Evolutionary conservation across 1,140 invertebrate genomes (phyloP).

Genomic region (Bombus difficillimus): DNA sequence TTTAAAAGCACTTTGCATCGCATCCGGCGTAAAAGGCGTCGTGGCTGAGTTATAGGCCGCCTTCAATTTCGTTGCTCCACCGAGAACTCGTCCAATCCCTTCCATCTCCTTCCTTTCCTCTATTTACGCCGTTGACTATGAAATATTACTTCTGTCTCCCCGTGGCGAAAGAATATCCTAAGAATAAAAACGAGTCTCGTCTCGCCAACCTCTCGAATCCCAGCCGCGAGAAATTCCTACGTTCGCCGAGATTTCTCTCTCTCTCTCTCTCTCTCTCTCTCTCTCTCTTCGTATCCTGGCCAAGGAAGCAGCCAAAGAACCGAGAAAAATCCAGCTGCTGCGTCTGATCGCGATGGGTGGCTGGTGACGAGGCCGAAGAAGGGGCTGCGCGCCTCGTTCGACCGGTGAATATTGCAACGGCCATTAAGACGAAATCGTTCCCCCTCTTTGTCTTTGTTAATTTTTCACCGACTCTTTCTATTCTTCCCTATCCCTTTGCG

Average conservation of each 20-base stretch:
- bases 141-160: slow-evolving; percentile 44
- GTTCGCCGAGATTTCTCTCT: too few relatives aligned
- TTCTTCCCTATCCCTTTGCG: neutral
- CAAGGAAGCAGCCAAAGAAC: too few relatives aligned
- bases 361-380: slow-evolving; percentile 25
- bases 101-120: neutral
- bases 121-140: slow-evolving; percentile 37
- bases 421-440: slow-evolving; percentile 50
- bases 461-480: slow-evolving; percentile 46
- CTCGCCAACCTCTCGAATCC: neutral
- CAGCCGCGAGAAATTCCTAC: neutral
- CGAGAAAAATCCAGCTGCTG: neutral
- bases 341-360: slow-evolving; percentile 15
- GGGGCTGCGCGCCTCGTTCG: slow-evolving; percentile 27
- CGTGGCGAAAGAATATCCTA: slow-evolving; percentile 23
- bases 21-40: slow-evolving; percentile 4
- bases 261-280: too few relatives aligned
- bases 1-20: slow-evolving; percentile 52
- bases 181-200: slow-evolving; percentile 25
- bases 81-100: neutral
- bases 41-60: slow-evolving; percentile 36
- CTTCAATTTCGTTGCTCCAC: slow-evolving; percentile 40
- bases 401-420: slow-evolving; percentile 62
- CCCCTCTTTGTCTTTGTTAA: slow-evolving; percentile 48
- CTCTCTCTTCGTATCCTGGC: too few relatives aligned